Evolutionary conservation across 2,888 invertebrate species (phyloP).

Genomic region (Eupeodes luniger): DNA sequence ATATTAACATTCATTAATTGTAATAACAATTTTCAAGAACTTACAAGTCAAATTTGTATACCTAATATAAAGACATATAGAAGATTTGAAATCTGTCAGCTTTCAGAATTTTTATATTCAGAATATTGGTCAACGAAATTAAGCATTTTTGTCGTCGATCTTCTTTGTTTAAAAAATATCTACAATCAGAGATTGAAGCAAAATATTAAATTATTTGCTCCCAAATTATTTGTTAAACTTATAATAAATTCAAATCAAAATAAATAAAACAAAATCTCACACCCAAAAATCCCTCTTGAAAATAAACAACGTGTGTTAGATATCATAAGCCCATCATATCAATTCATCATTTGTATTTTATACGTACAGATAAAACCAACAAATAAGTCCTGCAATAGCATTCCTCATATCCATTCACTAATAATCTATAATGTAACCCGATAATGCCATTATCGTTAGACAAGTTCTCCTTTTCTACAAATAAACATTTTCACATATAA

Average conservation of each 20-base stretch:
- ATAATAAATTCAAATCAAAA: not conserved
- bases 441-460: slow-evolving; percentile 62
- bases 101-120: too few species aligned
- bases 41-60: too few species aligned
- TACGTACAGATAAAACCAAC: not conserved
- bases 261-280: not conserved
- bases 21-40: too few species aligned
- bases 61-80: too few species aligned
- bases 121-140: too few species aligned
- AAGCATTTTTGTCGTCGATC: too few species aligned
- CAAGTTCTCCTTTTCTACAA: not conserved
- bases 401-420: not conserved
- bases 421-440: slow-evolving; percentile 53
- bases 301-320: not conserved
- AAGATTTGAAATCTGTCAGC: too few species aligned
- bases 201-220: too few species aligned
- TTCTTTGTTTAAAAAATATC: too few species aligned
- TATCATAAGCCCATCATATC: slow-evolving; percentile 18
- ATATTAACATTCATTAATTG: too few species aligned
- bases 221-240: too few species aligned
- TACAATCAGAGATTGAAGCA: too few species aligned
- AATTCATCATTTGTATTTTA: slow-evolving; percentile 39
- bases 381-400: slow-evolving; percentile 41
- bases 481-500: slow-evolving; percentile 21
- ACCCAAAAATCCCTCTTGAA: not conserved